A percentile compares a stretch with the other conserved stretches of the same genome.
Conservation (phyloP, 2,797 vertebrate species). For the Taeniopygia guttata region DNA sequence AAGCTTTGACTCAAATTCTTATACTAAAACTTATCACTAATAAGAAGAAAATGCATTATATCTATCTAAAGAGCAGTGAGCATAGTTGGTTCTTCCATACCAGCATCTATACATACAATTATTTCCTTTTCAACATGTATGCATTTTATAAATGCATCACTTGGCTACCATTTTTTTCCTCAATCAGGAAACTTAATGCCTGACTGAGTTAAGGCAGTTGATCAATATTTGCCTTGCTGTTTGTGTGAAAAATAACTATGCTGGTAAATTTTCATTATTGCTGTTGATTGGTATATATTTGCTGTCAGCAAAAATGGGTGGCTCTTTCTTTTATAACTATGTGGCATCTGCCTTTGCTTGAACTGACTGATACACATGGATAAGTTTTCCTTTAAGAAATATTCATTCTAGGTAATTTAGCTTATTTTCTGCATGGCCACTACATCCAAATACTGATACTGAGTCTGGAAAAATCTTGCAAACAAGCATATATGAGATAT, state of each 20-base stretch:
- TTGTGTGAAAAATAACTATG: conserved; percentile 62
- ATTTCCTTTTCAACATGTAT: background rate
- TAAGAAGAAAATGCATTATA: background rate
- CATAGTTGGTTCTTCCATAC: background rate
- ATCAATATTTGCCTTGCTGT: conserved; percentile 59
- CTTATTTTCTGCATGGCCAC: background rate
- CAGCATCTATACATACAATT: background rate
- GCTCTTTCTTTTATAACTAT: background rate
- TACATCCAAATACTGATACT: background rate
- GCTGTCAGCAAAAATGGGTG: background rate
- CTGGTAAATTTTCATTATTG: conserved; percentile 46
- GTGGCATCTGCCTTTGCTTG: background rate
- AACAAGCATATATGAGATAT: background rate
- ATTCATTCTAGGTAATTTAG: background rate
- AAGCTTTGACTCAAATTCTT: background rate
- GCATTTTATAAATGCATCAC: background rate
- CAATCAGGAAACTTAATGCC: conserved; percentile 1
- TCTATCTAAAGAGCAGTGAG: background rate
- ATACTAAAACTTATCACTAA: background rate
- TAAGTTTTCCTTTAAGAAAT: background rate
- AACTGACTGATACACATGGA: background rate
- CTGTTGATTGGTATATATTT: conserved; percentile 18
- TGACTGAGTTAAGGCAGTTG: conserved; percentile 43
- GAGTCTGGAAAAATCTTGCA: background rate
- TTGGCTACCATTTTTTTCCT: background rate